phyloP scores from a whole-genome alignment of 2,797 vertebrate genomes.

The Macropus fuliginosus region DNA sequence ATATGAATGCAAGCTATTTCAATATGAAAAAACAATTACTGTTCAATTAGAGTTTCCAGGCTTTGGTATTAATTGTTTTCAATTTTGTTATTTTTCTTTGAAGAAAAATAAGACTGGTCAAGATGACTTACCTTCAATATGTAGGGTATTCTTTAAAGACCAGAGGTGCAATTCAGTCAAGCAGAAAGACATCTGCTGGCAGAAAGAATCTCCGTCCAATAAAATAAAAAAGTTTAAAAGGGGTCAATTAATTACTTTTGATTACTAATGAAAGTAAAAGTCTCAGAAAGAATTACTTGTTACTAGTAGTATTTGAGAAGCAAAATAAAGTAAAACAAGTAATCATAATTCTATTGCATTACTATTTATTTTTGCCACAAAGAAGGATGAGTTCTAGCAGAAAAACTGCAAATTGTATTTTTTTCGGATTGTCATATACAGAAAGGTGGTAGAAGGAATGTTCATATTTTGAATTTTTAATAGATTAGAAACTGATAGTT shows the following conservation, averaged over 20 bases:
- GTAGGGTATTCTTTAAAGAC: conserved; percentile 94
- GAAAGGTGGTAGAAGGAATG: conserved; percentile 62
- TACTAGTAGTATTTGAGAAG: conserved; percentile 55
- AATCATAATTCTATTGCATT: background rate
- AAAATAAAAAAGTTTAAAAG: conserved; percentile 79
- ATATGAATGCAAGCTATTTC: background rate
- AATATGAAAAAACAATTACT: conserved; percentile 23
- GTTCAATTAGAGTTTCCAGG: conserved; percentile 12
- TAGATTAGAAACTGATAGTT: conserved; percentile 31
- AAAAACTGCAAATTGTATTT: conserved; percentile 32
- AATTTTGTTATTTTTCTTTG: conserved; percentile 60
- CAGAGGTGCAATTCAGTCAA: conserved; percentile 96
- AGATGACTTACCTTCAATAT: conserved; percentile 86
- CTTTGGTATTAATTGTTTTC: conserved; percentile 51
- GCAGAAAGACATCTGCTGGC: conserved; percentile 94
- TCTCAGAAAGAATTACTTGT: conserved; percentile 60
- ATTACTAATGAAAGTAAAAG: conserved; percentile 64
- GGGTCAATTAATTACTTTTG: conserved; percentile 75
- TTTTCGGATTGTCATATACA: conserved; percentile 55
- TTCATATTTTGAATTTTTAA: conserved; percentile 52
- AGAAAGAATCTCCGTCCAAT: conserved; percentile 84
- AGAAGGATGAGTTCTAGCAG: conserved; percentile 65
- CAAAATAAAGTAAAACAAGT: conserved; percentile 56
- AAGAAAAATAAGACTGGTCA: conserved; percentile 50
- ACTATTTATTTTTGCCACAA: conserved; percentile 29